Conservation (phyloP, 2,797 vertebrate genomes). For the Sebastes taczanowskii region DNA sequence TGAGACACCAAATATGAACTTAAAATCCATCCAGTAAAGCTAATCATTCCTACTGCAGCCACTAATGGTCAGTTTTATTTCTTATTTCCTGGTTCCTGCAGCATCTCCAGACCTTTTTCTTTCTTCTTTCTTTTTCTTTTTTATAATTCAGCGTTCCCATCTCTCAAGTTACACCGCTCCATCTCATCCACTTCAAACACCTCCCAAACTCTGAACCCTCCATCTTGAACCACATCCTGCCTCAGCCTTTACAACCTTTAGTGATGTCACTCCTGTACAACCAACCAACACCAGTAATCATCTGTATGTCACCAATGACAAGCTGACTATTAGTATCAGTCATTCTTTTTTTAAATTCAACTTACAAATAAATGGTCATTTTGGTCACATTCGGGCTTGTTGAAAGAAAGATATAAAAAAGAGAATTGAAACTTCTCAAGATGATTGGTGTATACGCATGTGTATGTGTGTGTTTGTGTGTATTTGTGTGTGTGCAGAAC, state of each 20-base stretch:
- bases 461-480: constrained; percentile 19
- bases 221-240: not conserved
- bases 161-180: not conserved
- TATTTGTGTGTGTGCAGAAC: constrained; percentile 45
- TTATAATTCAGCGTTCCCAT: not conserved
- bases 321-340: not conserved
- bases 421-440: not conserved
- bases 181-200: not conserved
- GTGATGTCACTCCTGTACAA: not conserved
- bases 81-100: not conserved
- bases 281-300: not conserved
- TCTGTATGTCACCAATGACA: constrained; percentile 1
- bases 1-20: not conserved
- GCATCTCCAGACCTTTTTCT: not conserved
- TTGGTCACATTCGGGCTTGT: constrained; percentile 50
- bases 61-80: not conserved
- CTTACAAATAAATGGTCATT: constrained; percentile 1
- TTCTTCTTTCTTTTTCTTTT: not conserved
- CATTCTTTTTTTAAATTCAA: not conserved
- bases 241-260: not conserved
- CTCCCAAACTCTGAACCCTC: not conserved
- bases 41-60: not conserved
- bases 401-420: constrained; percentile 19
- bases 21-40: not conserved
- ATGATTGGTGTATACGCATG: constrained; percentile 10